Percentiles rank a stretch among this genome's conserved stretches.
These are phyloP conservation scores for Chaetops frenatus DNA, from an alignment of 2,113 vertebrate species.

Conservation along the genomic window DNA sequence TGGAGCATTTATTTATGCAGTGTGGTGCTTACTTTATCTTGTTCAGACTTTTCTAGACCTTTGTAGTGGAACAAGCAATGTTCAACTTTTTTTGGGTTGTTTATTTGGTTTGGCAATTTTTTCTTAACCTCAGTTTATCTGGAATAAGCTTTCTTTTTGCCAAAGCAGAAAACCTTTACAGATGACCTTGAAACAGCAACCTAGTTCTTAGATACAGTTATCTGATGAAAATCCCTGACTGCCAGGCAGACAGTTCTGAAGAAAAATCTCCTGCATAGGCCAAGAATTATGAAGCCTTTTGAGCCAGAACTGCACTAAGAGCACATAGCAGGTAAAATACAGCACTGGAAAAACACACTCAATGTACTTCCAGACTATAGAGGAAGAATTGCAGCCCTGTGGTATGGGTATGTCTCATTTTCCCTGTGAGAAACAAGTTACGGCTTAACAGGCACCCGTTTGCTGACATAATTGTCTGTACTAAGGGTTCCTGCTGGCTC, in stretches of 20 bases:
- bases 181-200: not conserved
- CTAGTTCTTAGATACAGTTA: not conserved
- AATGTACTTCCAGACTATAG: not conserved
- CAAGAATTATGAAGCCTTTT: not conserved
- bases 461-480: not conserved
- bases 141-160: not conserved
- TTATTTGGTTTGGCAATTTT: not conserved
- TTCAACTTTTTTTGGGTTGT: not conserved
- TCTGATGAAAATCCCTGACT: not conserved
- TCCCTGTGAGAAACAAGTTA: conserved; percentile 1
- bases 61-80: not conserved
- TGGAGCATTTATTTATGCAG: not conserved
- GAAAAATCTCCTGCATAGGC: not conserved
- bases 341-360: not conserved
- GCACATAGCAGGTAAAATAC: not conserved
- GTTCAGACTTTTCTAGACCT: not conserved
- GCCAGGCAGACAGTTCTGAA: not conserved
- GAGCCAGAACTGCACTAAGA: not conserved
- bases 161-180: not conserved
- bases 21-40: not conserved
- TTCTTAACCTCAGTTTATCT: not conserved
- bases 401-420: not conserved
- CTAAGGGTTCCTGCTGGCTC: not conserved
- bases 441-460: not conserved
- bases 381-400: not conserved